Conservation (phyloP, 2,888 invertebrate genomes). For the Orgyia antiqua region DNA sequence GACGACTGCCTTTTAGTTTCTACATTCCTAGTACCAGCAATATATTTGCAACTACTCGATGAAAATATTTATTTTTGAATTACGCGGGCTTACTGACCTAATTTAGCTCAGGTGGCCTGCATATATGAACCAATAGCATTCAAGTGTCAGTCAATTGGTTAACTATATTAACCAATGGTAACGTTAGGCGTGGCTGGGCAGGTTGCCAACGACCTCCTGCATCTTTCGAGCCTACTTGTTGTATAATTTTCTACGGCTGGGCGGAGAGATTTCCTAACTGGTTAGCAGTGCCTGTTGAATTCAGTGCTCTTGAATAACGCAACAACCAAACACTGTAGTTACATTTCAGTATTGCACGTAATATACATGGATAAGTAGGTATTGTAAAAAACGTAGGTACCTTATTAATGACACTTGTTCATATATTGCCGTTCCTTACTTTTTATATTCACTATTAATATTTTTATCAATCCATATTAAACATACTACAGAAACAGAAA, state of each 20-base stretch:
- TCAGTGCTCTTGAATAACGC: neutral
- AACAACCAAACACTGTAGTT: too few species aligned
- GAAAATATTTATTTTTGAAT: conserved; percentile 29
- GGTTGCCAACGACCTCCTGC: conserved; percentile 57
- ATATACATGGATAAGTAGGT: too few species aligned
- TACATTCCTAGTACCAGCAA: too few species aligned
- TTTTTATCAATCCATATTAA: too few species aligned
- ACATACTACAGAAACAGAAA: too few species aligned
- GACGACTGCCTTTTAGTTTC: too few species aligned
- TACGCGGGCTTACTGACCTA: conserved; percentile 51
- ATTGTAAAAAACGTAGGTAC: too few species aligned
- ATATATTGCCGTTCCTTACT: too few species aligned
- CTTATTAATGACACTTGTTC: too few species aligned
- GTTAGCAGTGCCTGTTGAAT: conserved; percentile 15
- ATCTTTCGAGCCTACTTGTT: conserved; percentile 67
- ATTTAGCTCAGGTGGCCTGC: conserved; percentile 54
- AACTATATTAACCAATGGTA: conserved; percentile 74
- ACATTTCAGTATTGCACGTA: too few species aligned
- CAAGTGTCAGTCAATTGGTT: conserved; percentile 73
- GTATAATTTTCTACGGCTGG: conserved; percentile 29
- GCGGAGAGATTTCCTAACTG: conserved; percentile 19
- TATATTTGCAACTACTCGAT: too few species aligned
- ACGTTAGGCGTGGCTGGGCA: conserved; percentile 76
- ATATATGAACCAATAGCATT: conserved; percentile 62
- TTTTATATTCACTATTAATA: too few species aligned